phyloP scores from a whole-genome alignment of 2,888 invertebrate genomes.

The Diadegma fenestrale region DNA sequence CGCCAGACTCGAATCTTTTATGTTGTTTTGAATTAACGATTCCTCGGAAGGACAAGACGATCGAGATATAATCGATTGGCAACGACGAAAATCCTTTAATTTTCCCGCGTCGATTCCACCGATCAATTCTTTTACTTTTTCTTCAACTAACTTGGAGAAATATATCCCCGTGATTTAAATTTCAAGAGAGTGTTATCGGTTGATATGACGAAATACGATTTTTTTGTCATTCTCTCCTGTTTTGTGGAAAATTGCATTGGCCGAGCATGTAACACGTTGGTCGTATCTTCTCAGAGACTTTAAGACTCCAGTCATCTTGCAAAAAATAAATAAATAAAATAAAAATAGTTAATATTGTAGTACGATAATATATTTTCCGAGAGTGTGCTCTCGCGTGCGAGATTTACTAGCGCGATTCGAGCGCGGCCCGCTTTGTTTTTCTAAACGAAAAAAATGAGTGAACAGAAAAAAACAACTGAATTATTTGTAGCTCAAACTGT shows the following conservation, averaged over 20 bases:
- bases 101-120: background rate
- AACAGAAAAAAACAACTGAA: background rate
- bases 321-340: slow-evolving; percentile 7
- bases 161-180: background rate
- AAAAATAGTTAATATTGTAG: slow-evolving; percentile 62
- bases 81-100: background rate
- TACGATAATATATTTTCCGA: slow-evolving; percentile 69
- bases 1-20: background rate
- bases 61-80: background rate
- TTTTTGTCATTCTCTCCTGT: background rate
- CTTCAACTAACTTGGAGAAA: background rate
- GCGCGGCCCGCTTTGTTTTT: slow-evolving; percentile 54
- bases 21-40: slow-evolving; percentile 52
- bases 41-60: slow-evolving; percentile 42
- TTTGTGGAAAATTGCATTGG: background rate
- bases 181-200: background rate
- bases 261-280: slow-evolving; percentile 6
- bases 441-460: slow-evolving; percentile 32
- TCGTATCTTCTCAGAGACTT: slow-evolving; percentile 46
- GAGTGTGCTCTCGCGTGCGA: slow-evolving; percentile 58
- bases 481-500: slow-evolving; percentile 5
- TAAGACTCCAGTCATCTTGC: slow-evolving; percentile 33
- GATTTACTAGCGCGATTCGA: slow-evolving; percentile 35
- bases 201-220: background rate
- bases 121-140: background rate